Conservation (phyloP, 2,113 vertebrate species). For the Hylia prasina region DNA sequence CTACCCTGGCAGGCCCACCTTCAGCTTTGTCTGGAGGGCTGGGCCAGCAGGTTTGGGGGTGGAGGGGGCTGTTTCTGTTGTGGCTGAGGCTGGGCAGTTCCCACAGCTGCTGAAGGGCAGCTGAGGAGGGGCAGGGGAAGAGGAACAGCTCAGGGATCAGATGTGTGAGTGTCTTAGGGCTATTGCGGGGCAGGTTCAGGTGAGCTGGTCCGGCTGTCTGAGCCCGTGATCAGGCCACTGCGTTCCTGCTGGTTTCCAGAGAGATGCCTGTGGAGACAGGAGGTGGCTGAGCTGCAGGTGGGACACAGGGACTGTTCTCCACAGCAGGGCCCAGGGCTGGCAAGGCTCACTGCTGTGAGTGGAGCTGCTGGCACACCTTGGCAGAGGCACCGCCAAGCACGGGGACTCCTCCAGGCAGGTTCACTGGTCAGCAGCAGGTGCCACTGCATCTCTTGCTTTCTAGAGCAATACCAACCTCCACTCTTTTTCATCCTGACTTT, state of each 20-base stretch:
- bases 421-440: background rate
- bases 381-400: background rate
- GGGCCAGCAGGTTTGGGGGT: background rate
- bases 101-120: background rate
- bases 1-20: background rate
- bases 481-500: background rate
- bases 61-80: background rate
- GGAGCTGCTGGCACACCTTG: background rate
- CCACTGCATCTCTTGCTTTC: background rate
- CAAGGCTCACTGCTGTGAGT: background rate
- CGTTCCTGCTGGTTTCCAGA: background rate
- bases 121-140: background rate
- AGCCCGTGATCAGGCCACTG: background rate
- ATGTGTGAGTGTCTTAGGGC: background rate
- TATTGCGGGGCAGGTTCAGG: background rate
- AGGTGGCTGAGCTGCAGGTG: background rate
- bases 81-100: background rate
- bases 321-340: background rate
- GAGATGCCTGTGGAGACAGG: background rate
- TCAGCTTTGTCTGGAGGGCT: background rate
- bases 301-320: background rate
- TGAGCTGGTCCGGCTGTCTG: background rate
- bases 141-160: background rate
- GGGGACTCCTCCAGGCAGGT: background rate
- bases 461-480: background rate